These are phyloP conservation scores for Sphecodes monilicornis DNA, from an alignment of 2,888 invertebrate species.

Conservation along the genomic window DNA sequence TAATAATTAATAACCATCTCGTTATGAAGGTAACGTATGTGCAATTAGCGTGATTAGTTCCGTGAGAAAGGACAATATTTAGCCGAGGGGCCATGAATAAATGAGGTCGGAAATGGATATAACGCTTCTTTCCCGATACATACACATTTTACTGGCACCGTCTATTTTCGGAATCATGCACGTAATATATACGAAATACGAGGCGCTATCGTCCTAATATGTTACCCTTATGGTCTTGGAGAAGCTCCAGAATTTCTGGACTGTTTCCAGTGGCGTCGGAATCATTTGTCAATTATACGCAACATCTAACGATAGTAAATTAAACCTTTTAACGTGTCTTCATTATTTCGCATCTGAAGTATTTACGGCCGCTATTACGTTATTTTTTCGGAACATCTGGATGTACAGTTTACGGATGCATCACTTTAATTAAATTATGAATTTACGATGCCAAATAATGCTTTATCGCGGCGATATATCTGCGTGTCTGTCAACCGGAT, in stretches of 20 bases:
- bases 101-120: not conserved
- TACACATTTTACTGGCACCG: not conserved
- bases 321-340: slow-evolving; percentile 17
- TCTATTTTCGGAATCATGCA: not conserved
- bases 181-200: slow-evolving; percentile 18
- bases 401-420: not conserved
- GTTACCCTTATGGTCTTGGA: slow-evolving; percentile 35
- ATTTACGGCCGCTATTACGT: not conserved
- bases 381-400: not conserved
- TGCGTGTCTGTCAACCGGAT: not conserved
- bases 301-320: slow-evolving; percentile 1
- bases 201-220: slow-evolving; percentile 10
- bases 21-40: not conserved
- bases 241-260: slow-evolving; percentile 47
- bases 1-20: slow-evolving; percentile 49
- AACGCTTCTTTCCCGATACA: slow-evolving; percentile 1
- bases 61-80: slow-evolving; percentile 16
- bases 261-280: slow-evolving; percentile 37
- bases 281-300: slow-evolving; percentile 50
- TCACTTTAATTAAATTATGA: not conserved
- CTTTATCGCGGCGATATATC: not conserved
- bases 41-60: slow-evolving; percentile 9
- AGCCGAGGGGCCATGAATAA: not conserved
- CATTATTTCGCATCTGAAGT: not conserved
- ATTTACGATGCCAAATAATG: not conserved